These are phyloP conservation scores for Rhinoraja longicauda DNA, from an alignment of 2,797 vertebrate genomes.

Conservation along the genomic window DNA sequence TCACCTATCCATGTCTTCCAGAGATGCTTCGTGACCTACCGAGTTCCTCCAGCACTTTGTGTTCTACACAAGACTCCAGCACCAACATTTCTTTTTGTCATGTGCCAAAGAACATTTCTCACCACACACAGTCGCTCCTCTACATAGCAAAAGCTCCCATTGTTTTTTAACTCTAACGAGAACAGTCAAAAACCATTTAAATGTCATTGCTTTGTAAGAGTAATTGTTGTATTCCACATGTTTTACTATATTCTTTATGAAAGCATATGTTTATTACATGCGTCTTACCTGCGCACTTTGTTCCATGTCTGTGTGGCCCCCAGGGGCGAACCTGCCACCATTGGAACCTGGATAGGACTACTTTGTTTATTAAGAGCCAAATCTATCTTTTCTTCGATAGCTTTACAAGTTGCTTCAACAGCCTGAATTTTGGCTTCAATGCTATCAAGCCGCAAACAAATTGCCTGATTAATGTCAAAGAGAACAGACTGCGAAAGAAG, in stretches of 20 bases:
- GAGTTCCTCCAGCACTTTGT: too few species aligned
- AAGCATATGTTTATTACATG: background rate
- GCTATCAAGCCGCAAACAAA: constrained; percentile 83
- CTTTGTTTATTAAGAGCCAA: constrained; percentile 80
- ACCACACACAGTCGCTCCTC: background rate
- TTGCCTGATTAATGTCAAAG: constrained; percentile 82
- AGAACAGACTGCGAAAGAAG: constrained; percentile 71
- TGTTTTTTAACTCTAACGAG: background rate
- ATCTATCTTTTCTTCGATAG: constrained; percentile 86
- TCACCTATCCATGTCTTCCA: too few species aligned
- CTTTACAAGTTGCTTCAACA: constrained; percentile 84
- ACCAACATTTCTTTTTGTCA: too few species aligned
- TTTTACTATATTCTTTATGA: background rate
- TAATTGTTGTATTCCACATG: background rate
- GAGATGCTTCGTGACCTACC: too few species aligned
- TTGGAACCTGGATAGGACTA: constrained; percentile 90
- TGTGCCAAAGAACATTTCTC: background rate
- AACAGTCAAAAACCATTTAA: background rate
- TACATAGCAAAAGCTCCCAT: background rate
- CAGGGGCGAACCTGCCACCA: constrained; percentile 95
- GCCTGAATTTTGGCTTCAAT: constrained; percentile 91
- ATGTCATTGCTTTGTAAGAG: background rate
- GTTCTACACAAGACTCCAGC: too few species aligned
- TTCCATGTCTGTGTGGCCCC: constrained; percentile 97
- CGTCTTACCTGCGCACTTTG: constrained; percentile 90